Base-by-base conservation (phyloP, 2,113 vertebrate genomes). In the Upupa epops region DNA sequence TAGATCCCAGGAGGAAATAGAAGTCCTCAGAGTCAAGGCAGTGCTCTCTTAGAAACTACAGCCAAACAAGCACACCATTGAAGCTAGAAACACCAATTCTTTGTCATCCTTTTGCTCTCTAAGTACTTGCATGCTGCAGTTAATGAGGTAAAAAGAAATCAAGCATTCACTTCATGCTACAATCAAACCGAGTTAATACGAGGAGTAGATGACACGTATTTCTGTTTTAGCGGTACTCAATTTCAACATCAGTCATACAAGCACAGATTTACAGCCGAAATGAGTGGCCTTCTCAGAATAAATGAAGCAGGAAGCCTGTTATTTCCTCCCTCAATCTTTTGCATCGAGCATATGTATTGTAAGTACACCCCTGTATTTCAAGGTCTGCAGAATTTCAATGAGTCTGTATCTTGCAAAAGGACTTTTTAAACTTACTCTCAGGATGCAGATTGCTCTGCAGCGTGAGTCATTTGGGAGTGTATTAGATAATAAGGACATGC, bases 161-260 rank as follows among this genome's bases (percentile, higher is more conserved):
- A 84, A 90, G 32, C 16, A 55, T 81, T 82, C 24, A n/a, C 29
- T 49, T 78, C 17, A 75, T 82, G 94, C 74, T 85, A 51, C 87
- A 94, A 40, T 78, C 54, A 83, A 77, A 59, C 9, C 17, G 31
- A 84, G 24, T 61, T 77, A 70, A 55, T 83, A 80, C 70, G 60
- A 83, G 76, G 48, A 90, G 46, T 22, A 89, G 76, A 72, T 75
- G 8, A 58, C 48, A 68, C 29, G 8, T 66, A 83, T 82, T 88
- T 88, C 83, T 84, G 49, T 36, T 86, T 84, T 49, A 89, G 78
- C 18, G 61, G 21, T 49, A 78, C 31, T 69, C 36, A 82, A 31
- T 89, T 92, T 75, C 86, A 94, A 82, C 29, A 89, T 78, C 70
- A 78, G 52, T 86, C 70, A 86, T 21, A 32, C 24, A 84, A 94